phyloP scores from a whole-genome alignment of 35 echinoderm and acorn worm species.

The Apostichopus californicus region DNA sequence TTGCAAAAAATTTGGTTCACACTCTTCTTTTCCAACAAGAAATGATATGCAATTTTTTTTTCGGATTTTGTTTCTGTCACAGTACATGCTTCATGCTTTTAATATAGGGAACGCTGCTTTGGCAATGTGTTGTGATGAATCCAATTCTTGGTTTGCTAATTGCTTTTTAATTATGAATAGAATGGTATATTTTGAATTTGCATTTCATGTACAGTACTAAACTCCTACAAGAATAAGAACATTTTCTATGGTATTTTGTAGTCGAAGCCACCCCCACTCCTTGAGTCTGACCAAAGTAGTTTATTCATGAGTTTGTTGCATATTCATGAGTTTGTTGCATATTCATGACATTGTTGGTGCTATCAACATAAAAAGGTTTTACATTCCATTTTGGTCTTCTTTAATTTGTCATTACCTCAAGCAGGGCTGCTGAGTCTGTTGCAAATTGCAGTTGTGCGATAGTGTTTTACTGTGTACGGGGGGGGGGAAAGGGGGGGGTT shows the following conservation, averaged over 20 bases:
- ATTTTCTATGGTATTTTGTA: background rate
- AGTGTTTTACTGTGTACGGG: too few species aligned
- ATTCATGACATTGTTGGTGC: background rate
- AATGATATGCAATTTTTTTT: too few species aligned
- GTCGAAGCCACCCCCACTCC: background rate
- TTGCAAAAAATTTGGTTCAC: too few species aligned
- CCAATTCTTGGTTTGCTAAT: background rate
- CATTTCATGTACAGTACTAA: slow-evolving; percentile 46
- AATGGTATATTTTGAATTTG: slow-evolving; percentile 38
- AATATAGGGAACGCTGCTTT: too few species aligned
- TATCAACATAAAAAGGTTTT: background rate
- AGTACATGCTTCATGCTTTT: too few species aligned
- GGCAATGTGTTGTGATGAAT: too few species aligned
- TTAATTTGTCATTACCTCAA: background rate
- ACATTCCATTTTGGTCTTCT: background rate
- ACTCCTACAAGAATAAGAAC: background rate
- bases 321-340: background rate
- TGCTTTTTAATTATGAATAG: slow-evolving; percentile 26
- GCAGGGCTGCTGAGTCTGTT: too few species aligned
- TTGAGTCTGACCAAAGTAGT: slow-evolving; percentile 31
- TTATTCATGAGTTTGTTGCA: slow-evolving; percentile 19
- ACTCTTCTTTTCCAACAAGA: too few species aligned
- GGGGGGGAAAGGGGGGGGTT: too few species aligned
- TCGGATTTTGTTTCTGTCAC: too few species aligned
- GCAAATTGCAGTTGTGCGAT: too few species aligned